These are phyloP conservation scores for Aplysia californica DNA, from an alignment of 1,140 invertebrate species.

Conservation along the genomic window DNA sequence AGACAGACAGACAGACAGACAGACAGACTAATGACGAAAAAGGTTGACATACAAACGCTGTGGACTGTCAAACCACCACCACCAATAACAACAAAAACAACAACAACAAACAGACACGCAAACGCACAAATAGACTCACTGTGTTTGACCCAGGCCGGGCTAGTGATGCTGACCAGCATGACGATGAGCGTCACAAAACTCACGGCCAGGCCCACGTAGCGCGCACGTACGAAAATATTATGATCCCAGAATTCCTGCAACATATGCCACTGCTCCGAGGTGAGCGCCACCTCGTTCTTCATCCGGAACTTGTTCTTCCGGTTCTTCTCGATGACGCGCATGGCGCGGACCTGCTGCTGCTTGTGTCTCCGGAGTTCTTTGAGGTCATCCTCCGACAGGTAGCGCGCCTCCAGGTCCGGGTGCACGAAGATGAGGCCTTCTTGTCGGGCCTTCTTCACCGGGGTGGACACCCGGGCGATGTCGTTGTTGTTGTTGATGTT, in stretches of 20 bases:
- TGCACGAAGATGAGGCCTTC: constrained; percentile 63
- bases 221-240: constrained; percentile 49
- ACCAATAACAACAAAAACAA: no score
- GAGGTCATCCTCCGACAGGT: constrained; percentile 60
- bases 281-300: constrained; percentile 47
- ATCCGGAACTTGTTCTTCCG: constrained; percentile 46
- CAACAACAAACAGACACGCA: constrained; percentile 20
- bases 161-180: constrained; percentile 47
- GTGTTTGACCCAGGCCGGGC: constrained; percentile 46
- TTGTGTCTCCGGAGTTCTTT: constrained; percentile 55
- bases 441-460: constrained; percentile 63
- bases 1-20: constrained; percentile 25
- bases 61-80: background rate
- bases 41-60: no score
- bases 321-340: constrained; percentile 55
- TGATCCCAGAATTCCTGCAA: constrained; percentile 63
- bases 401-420: constrained; percentile 57
- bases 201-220: constrained; percentile 54
- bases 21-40: background rate
- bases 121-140: constrained; percentile 35
- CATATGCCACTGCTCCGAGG: constrained; percentile 53
- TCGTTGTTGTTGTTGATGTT: constrained; percentile 43
- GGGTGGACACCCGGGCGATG: constrained; percentile 57
- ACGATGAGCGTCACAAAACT: constrained; percentile 48
- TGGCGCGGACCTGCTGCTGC: constrained; percentile 54